Percentiles rank a stretch among this genome's conserved stretches.
Conservation (phyloP, 2,797 vertebrate species). For the Salmo trutta region DNA sequence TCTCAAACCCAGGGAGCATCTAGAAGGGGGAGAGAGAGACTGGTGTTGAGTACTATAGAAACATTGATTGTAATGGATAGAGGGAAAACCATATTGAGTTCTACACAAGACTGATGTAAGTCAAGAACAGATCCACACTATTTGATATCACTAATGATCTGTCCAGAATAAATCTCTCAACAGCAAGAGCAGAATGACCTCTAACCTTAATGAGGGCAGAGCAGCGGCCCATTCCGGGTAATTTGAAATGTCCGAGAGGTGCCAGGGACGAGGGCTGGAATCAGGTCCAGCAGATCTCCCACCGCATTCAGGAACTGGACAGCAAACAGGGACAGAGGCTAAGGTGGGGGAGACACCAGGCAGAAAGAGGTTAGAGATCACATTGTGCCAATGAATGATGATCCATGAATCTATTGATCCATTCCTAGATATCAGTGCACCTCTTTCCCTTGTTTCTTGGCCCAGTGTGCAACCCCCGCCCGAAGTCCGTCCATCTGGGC, state of each 20-base stretch:
- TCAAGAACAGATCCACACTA: not conserved
- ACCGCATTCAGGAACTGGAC: slow-evolving; percentile 85
- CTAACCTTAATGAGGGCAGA: slow-evolving; percentile 94
- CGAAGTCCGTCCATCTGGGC: slow-evolving; percentile 89
- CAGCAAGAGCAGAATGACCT: not conserved
- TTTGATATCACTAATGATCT: not conserved
- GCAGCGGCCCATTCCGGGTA: slow-evolving; percentile 90
- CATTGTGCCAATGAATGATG: too few relatives aligned
- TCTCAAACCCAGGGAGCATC: slow-evolving; percentile 86
- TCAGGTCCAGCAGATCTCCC: slow-evolving; percentile 90
- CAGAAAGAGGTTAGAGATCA: slow-evolving; percentile 3
- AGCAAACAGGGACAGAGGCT: slow-evolving; percentile 83
- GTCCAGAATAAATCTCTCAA: not conserved
- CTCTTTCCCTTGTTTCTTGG: slow-evolving; percentile 73
- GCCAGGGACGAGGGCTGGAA: slow-evolving; percentile 76
- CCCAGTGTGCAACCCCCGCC: slow-evolving; percentile 80
- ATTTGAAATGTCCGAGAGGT: slow-evolving; percentile 46
- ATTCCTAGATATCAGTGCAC: slow-evolving; percentile 53
- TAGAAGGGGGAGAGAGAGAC: slow-evolving; percentile 33
- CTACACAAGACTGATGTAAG: slow-evolving; percentile 68
- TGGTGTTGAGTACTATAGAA: not conserved
- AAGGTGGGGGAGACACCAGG: slow-evolving; percentile 31
- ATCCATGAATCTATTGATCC: not conserved
- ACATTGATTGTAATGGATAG: not conserved
- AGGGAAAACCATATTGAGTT: slow-evolving; percentile 31